Conservation (phyloP, 2,888 invertebrate species). For the Linnaemya tessellans region DNA sequence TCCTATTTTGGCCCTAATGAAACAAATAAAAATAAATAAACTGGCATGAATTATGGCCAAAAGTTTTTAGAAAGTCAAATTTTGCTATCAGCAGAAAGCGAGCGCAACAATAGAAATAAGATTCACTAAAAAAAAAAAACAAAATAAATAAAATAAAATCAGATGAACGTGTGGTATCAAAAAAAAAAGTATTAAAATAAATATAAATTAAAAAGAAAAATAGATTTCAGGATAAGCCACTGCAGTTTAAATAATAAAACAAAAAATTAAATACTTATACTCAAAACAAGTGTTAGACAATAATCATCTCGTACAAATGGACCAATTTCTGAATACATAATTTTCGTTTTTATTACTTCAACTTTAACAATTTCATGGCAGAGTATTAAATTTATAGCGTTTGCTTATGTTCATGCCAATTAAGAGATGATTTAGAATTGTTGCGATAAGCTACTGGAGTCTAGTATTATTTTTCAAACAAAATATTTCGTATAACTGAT, state of each 20-base stretch:
- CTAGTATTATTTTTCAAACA: slow-evolving; percentile 9
- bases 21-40: slow-evolving; percentile 31
- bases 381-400: slow-evolving; percentile 10
- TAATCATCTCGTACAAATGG: slow-evolving; percentile 33
- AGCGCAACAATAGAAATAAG: slow-evolving; percentile 33
- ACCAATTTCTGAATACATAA: slow-evolving; percentile 27
- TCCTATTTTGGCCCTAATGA: slow-evolving; percentile 33
- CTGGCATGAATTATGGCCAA: slow-evolving; percentile 46
- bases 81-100: not conserved
- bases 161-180: slow-evolving; percentile 63
- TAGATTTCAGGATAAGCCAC: slow-evolving; percentile 48
- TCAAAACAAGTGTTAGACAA: slow-evolving; percentile 46
- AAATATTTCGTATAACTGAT: slow-evolving; percentile 27
- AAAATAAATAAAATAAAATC: not conserved
- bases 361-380: slow-evolving; percentile 14
- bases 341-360: slow-evolving; percentile 8
- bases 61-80: slow-evolving; percentile 69
- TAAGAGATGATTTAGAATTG: slow-evolving; percentile 56
- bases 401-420: slow-evolving; percentile 13
- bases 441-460: slow-evolving; percentile 21
- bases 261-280: not conserved
- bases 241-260: not conserved
- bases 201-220: slow-evolving; percentile 10
- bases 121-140: not conserved
- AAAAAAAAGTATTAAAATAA: slow-evolving; percentile 45